These are phyloP conservation scores for Camelus bactrianus DNA, from an alignment of 2,113 vertebrate genomes.

Conservation along the genomic window DNA sequence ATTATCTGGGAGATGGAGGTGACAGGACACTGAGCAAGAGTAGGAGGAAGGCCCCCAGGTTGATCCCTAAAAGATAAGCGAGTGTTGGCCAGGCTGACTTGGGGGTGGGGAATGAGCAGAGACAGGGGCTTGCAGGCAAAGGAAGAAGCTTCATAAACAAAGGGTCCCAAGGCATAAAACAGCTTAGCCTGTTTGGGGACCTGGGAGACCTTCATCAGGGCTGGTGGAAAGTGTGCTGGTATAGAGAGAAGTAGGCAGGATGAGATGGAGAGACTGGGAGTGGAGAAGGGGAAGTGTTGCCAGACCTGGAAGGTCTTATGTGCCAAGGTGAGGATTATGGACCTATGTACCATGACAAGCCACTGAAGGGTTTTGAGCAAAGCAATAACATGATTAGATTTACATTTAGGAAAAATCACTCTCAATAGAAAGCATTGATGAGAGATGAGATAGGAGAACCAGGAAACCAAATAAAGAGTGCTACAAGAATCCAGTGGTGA, in stretches of 20 bases:
- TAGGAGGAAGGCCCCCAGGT: not conserved
- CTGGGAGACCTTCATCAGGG: not conserved
- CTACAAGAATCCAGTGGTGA: not conserved
- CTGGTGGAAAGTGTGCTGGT: not conserved
- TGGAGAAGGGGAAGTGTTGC: fast-evolving
- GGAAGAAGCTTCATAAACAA: not conserved
- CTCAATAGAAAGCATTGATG: not conserved
- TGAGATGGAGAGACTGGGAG: fast-evolving
- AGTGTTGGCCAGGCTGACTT: not conserved
- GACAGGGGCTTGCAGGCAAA: not conserved
- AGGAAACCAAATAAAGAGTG: not conserved
- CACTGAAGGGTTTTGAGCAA: not conserved
- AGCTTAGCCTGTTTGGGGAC: not conserved
- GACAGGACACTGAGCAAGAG: not conserved
- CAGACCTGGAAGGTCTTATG: not conserved
- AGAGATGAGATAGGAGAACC: not conserved
- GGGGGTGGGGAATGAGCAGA: not conserved
- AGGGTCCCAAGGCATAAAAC: not conserved
- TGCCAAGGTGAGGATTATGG: not conserved
- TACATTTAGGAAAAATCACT: not conserved
- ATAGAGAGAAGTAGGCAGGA: not conserved
- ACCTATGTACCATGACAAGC: not conserved
- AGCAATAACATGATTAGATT: not conserved
- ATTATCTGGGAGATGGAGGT: not conserved
- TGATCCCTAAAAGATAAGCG: not conserved